Percentiles rank a stretch among this genome's conserved stretches.
Conservation (phyloP, 1,140 invertebrate genomes). For the Lepidostoma basale region DNA sequence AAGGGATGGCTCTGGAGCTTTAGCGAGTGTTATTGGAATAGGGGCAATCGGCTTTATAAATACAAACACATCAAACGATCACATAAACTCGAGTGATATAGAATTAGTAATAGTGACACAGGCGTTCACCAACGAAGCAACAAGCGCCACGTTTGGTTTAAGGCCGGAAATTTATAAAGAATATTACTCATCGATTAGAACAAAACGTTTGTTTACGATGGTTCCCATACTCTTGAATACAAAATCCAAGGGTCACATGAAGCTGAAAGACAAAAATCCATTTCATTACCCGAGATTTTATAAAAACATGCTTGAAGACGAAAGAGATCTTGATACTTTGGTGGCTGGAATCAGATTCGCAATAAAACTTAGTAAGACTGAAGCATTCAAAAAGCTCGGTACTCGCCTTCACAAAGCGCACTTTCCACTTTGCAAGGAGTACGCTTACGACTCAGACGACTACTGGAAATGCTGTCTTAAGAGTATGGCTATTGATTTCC, state of each 20-base stretch:
- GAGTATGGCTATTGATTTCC: constrained; percentile 54
- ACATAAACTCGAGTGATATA: constrained; percentile 24
- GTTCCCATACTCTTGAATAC: constrained; percentile 77
- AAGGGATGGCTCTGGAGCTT: neutral
- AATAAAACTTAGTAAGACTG: constrained; percentile 47
- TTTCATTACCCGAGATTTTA: constrained; percentile 74
- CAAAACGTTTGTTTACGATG: constrained; percentile 58
- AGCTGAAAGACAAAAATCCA: constrained; percentile 73
- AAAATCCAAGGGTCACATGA: constrained; percentile 72
- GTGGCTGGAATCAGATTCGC: constrained; percentile 69
- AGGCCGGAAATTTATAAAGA: constrained; percentile 62
- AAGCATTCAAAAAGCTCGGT: constrained; percentile 50
- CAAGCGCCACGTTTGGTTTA: constrained; percentile 63
- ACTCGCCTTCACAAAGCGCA: constrained; percentile 53
- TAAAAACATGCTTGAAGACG: constrained; percentile 73
- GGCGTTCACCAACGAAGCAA: constrained; percentile 60
- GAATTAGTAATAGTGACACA: constrained; percentile 69
- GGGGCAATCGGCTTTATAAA: neutral
- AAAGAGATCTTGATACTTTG: constrained; percentile 70
- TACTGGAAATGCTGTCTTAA: constrained; percentile 61
- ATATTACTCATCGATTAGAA: constrained; percentile 47
- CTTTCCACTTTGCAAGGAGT: constrained; percentile 58
- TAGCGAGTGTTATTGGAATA: neutral
- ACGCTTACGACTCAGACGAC: constrained; percentile 54
- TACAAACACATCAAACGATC: neutral